Percentiles rank a stretch among this genome's conserved stretches.
Evolutionary conservation across 2,888 invertebrate species (phyloP).

Genomic region (Tipula helvola): DNA sequence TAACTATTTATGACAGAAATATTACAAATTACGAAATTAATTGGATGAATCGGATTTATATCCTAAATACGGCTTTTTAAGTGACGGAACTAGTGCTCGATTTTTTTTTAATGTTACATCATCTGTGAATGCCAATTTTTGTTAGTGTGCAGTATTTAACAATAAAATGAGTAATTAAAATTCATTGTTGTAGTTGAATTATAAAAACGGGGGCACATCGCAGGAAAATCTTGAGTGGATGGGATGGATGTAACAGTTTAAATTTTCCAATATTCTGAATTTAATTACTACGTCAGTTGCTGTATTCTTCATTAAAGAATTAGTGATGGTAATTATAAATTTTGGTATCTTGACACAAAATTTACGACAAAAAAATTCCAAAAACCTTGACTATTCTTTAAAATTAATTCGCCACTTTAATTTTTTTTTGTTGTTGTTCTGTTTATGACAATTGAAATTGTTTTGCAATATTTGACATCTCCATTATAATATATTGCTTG

Average conservation of each 20-base stretch:
- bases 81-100: not conserved
- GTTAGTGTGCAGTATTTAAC: not conserved
- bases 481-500: not conserved
- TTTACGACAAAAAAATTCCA: not conserved
- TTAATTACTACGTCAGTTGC: not conserved
- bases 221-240: too few relatives aligned
- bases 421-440: not conserved
- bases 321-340: not conserved
- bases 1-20: not conserved
- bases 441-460: not conserved
- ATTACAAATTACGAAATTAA: not conserved
- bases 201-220: not conserved
- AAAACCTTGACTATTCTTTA: not conserved
- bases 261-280: too few relatives aligned
- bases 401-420: not conserved
- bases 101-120: not conserved
- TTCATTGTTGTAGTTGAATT: not conserved
- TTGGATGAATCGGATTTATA: not conserved
- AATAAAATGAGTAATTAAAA: not conserved
- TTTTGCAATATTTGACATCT: not conserved
- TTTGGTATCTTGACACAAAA: not conserved
- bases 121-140: not conserved
- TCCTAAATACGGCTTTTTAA: not conserved
- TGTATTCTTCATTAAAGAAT: not conserved
- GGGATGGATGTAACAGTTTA: too few relatives aligned